These are phyloP conservation scores for Tetrao urogallus DNA, from an alignment of 2,113 vertebrate genomes.

Conservation along the genomic window DNA sequence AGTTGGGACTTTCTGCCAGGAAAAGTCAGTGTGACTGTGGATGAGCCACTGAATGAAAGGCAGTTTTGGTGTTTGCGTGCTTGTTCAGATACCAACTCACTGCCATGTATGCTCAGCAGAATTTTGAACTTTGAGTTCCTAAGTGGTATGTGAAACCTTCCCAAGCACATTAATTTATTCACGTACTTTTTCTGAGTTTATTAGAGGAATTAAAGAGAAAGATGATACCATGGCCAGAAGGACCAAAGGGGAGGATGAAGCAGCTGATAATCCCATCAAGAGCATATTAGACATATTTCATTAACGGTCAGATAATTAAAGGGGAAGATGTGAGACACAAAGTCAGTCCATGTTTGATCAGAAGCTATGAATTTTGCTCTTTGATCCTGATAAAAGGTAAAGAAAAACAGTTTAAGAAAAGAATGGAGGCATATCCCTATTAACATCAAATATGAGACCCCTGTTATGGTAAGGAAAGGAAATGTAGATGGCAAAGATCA, in stretches of 20 bases:
- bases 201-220: conserved; percentile 20
- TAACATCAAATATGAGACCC: neutral
- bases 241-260: neutral
- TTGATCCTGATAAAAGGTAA: conserved; percentile 39
- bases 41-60: neutral
- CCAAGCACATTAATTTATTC: neutral
- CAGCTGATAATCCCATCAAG: neutral
- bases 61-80: neutral
- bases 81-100: neutral
- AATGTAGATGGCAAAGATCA: neutral
- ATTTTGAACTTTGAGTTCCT: neutral
- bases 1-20: neutral
- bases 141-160: neutral
- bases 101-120: neutral
- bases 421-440: neutral
- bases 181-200: neutral
- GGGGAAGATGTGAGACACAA: neutral
- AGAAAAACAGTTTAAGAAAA: conserved; percentile 43
- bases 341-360: neutral
- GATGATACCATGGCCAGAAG: neutral
- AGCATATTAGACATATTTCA: neutral
- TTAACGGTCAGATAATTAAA: conserved; percentile 34
- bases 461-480: neutral
- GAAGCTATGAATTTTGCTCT: conserved; percentile 27
- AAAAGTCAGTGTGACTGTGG: neutral